Percentiles rank a stretch among this genome's conserved stretches.
Evolutionary conservation across 2,797 vertebrate species (phyloP).

Genomic region (Leptoclinus maculatus): DNA sequence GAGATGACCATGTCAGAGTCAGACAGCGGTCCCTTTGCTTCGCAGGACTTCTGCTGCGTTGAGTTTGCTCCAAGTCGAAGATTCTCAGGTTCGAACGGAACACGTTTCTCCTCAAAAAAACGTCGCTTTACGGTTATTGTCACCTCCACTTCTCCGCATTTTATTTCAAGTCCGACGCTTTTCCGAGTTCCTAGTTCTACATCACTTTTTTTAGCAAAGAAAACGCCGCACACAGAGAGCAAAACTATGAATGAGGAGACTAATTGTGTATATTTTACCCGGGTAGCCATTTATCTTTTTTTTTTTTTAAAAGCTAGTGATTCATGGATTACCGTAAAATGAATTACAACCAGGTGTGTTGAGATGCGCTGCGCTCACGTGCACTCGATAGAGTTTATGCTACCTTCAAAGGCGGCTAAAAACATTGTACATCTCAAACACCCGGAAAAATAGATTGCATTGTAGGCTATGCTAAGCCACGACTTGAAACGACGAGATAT

Average conservation of each 20-base stretch:
- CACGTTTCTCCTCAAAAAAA: slow-evolving; percentile 42
- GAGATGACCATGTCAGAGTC: slow-evolving; percentile 54
- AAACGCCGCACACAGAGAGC: neutral
- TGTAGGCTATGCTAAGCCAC: neutral
- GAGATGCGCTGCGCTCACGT: neutral
- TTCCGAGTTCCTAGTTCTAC: neutral
- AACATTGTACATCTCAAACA: neutral
- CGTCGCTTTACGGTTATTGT: slow-evolving; percentile 35
- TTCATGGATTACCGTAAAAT: neutral
- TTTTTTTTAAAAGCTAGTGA: neutral
- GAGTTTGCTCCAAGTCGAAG: slow-evolving; percentile 50
- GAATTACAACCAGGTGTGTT: slow-evolving; percentile 19
- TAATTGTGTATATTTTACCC: rapidly evolving
- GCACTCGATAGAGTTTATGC: rapidly evolving
- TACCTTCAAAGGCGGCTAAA: neutral
- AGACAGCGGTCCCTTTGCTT: neutral
- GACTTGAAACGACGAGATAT: neutral
- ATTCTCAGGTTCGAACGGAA: slow-evolving; percentile 38
- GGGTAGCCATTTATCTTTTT: slow-evolving; percentile 4
- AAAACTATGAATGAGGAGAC: neutral
- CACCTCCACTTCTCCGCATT: slow-evolving; percentile 59
- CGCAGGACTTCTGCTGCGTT: neutral
- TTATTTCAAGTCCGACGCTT: slow-evolving; percentile 26
- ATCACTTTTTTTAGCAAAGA: rapidly evolving
- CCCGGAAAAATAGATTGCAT: neutral